These are phyloP conservation scores for Pteronotus mesoamericanus DNA, from an alignment of 2,797 vertebrate genomes.

Conservation along the genomic window DNA sequence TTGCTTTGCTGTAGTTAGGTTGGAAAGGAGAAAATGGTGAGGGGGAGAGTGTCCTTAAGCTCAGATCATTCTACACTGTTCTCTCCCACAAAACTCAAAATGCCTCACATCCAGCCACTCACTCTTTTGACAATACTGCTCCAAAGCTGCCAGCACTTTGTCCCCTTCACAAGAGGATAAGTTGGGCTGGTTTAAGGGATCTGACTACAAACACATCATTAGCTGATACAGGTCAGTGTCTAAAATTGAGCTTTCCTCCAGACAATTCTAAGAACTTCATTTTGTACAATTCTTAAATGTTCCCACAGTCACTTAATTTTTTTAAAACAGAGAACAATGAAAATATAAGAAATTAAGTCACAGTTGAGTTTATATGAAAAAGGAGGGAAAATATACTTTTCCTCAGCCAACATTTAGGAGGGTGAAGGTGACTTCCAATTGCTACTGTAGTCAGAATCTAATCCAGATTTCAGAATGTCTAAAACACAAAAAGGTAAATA, in stretches of 20 bases:
- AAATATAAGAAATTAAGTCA: constrained; percentile 50
- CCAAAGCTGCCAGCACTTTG: neutral
- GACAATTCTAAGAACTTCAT: constrained; percentile 53
- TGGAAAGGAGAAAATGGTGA: neutral
- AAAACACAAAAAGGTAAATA: constrained; percentile 70
- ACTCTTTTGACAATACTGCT: neutral
- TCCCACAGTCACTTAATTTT: constrained; percentile 42
- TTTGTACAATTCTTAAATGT: neutral
- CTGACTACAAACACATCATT: constrained; percentile 12
- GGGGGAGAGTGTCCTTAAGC: neutral
- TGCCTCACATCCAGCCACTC: neutral
- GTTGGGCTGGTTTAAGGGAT: constrained; percentile 9
- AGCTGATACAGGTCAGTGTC: neutral
- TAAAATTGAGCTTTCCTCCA: constrained; percentile 35
- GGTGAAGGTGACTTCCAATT: constrained; percentile 49
- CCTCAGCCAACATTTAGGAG: constrained; percentile 43
- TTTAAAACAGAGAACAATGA: constrained; percentile 39
- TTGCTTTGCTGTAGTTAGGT: neutral
- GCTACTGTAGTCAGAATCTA: constrained; percentile 65
- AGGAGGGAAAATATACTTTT: neutral
- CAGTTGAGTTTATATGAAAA: constrained; percentile 51
- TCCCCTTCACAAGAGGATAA: constrained; percentile 36
- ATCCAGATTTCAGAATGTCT: constrained; percentile 67
- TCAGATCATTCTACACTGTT: neutral
- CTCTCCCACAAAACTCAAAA: constrained; percentile 22